phyloP scores from a whole-genome alignment of 2,113 vertebrate species.

The Ammodytes marinus region DNA sequence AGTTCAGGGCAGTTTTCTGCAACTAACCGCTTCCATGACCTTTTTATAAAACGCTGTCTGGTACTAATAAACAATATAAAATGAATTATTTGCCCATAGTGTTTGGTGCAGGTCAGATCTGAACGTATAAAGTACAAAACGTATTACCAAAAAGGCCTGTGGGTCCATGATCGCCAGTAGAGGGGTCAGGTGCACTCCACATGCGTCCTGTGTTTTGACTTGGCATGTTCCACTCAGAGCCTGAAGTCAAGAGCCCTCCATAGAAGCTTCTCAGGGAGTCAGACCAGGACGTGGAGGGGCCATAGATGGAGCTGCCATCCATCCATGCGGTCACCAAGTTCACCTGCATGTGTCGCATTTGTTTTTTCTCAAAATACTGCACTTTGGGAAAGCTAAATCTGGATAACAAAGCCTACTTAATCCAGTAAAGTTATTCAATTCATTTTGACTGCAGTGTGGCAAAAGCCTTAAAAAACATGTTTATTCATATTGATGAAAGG shows the following conservation, averaged over 20 bases:
- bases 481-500: not conserved
- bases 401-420: not conserved
- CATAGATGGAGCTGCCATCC: conserved; percentile 97
- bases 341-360: conserved; percentile 77
- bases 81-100: not conserved
- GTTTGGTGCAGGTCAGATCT: not conserved
- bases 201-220: conserved; percentile 76
- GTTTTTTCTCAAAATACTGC: not conserved
- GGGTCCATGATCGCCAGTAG: conserved; percentile 82
- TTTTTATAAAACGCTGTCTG: not conserved
- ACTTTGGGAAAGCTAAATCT: not conserved
- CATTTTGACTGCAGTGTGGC: not conserved
- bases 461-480: not conserved
- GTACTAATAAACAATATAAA: not conserved
- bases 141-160: conserved; percentile 72
- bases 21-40: not conserved
- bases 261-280: conserved; percentile 92
- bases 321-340: conserved; percentile 95
- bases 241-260: conserved; percentile 84
- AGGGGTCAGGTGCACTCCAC: conserved; percentile 91
- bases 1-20: not conserved
- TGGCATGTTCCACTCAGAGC: conserved; percentile 81
- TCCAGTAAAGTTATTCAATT: not conserved
- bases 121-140: not conserved
- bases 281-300: conserved; percentile 92